Percentiles rank a stretch among this genome's conserved stretches.
Conservation (phyloP, 2,888 invertebrate species). For the Tetrapedia diversipes region DNA sequence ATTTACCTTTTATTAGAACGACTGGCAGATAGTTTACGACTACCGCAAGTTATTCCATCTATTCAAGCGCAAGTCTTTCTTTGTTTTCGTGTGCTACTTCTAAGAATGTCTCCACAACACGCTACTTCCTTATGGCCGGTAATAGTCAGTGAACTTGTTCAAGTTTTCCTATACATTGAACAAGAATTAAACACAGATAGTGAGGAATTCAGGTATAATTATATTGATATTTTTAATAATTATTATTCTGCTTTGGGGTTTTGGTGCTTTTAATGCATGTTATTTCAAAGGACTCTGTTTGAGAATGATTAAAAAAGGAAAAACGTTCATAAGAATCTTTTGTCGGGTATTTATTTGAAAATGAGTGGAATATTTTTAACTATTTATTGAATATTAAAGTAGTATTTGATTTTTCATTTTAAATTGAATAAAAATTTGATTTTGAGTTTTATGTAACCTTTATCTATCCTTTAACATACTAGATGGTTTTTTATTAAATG, state of each 20-base stretch:
- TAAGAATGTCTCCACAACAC: slow-evolving; percentile 92
- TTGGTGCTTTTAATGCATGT: slow-evolving; percentile 64
- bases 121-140: slow-evolving; percentile 96
- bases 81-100: slow-evolving; percentile 92
- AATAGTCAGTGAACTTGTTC: slow-evolving; percentile 95
- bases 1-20: slow-evolving; percentile 86
- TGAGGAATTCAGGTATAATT: slow-evolving; percentile 89
- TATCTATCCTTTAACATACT: slow-evolving; percentile 17
- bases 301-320: neutral
- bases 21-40: slow-evolving; percentile 91
- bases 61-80: slow-evolving; percentile 94
- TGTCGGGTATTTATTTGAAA: neutral
- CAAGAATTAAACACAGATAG: slow-evolving; percentile 90
- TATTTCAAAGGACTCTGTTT: neutral
- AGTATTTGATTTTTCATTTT: neutral
- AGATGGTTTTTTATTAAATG: slow-evolving; percentile 4
- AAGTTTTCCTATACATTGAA: slow-evolving; percentile 93
- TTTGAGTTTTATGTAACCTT: slow-evolving; percentile 12
- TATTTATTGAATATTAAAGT: neutral
- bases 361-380: neutral
- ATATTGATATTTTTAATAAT: slow-evolving; percentile 9
- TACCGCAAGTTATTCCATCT: slow-evolving; percentile 88
- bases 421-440: neutral
- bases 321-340: neutral
- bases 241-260: slow-evolving; percentile 54